These are phyloP conservation scores for Myotis myotis DNA, from an alignment of 2,797 vertebrate species.

Conservation along the genomic window DNA sequence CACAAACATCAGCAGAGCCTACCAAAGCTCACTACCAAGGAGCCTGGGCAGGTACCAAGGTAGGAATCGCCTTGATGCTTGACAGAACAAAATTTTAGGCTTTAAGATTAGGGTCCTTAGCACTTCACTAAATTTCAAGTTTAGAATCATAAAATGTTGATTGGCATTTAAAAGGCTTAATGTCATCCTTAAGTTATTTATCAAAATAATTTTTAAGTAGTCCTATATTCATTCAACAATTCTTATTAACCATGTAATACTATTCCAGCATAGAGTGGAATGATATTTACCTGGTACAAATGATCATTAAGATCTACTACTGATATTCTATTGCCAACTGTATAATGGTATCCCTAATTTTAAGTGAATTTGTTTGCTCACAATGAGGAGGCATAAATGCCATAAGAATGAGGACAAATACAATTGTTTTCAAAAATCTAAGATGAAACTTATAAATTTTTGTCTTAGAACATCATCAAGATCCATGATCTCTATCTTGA, in stretches of 20 bases:
- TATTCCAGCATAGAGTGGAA: background rate
- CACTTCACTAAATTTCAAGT: background rate
- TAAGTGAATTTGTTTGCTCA: background rate
- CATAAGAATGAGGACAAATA: background rate
- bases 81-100: background rate
- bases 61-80: constrained; percentile 3
- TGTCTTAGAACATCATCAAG: background rate
- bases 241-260: background rate
- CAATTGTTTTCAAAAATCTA: background rate
- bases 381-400: background rate
- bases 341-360: background rate
- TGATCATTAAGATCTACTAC: background rate
- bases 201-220: background rate
- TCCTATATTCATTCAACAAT: background rate
- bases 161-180: background rate
- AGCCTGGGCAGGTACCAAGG: background rate
- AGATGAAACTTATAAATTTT: background rate
- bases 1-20: background rate
- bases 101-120: background rate
- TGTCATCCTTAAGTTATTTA: background rate
- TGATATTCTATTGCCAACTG: background rate
- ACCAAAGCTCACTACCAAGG: background rate
- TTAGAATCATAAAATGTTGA: background rate
- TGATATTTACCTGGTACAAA: background rate
- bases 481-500: background rate